A percentile compares a stretch with the other conserved stretches of the same genome.
These are phyloP conservation scores for Anoura caudifer DNA, from an alignment of 2,113 vertebrate genomes.

Conservation along the genomic window DNA sequence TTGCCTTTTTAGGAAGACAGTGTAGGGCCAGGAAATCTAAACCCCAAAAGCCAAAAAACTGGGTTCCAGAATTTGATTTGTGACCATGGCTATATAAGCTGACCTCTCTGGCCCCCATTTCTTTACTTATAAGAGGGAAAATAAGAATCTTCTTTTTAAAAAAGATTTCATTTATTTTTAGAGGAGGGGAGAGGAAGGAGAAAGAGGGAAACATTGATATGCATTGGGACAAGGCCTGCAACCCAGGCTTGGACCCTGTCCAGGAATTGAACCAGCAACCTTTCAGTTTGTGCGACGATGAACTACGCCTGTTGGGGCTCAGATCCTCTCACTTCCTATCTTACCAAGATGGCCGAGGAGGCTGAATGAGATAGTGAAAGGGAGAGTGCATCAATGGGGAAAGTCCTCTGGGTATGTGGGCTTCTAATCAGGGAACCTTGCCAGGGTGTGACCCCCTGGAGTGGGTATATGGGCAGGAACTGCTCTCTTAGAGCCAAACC, in stretches of 20 bases:
- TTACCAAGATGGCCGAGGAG: neutral
- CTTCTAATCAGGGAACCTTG: neutral
- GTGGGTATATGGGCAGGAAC: neutral
- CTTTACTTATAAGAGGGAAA: neutral
- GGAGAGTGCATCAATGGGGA: neutral
- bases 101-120: neutral
- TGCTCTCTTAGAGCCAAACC: neutral
- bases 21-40: neutral
- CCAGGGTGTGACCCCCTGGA: no score
- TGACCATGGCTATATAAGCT: neutral
- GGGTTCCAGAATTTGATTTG: neutral
- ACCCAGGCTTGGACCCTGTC: no score
- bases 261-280: no score
- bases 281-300: no score
- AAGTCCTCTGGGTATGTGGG: no score
- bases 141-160: no score
- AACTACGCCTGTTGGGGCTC: no score
- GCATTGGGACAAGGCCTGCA: no score
- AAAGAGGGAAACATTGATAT: no score
- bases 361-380: neutral
- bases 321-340: neutral
- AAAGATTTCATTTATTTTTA: no score
- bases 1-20: neutral
- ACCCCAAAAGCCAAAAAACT: neutral
- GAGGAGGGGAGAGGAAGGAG: no score